phyloP scores from a whole-genome alignment of 2,113 vertebrate genomes.

The Pagrus major region DNA sequence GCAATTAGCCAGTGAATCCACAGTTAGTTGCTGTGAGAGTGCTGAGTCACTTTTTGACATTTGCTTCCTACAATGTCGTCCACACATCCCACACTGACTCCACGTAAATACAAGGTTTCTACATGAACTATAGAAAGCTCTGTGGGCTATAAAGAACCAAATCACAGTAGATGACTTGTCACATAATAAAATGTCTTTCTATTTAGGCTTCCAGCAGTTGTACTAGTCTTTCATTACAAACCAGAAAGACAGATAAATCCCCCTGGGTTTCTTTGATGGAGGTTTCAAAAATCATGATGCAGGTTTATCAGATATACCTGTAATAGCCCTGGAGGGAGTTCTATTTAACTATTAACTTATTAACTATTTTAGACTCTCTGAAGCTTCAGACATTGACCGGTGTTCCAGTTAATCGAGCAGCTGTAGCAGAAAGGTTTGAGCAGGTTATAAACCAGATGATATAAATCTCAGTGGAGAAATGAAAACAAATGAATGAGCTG shows the following conservation, averaged over 20 bases:
- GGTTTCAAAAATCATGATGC: neutral
- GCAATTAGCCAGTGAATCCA: conserved; percentile 21
- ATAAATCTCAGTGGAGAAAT: neutral
- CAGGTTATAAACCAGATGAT: neutral
- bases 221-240: neutral
- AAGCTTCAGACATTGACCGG: neutral
- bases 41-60: conserved; percentile 63
- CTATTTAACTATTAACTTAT: too few species aligned
- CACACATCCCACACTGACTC: conserved; percentile 27
- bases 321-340: neutral
- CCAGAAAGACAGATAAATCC: neutral
- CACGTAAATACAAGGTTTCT: neutral
- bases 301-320: neutral
- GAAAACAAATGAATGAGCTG: neutral
- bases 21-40: conserved; percentile 17
- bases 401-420: conserved; percentile 11
- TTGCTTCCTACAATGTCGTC: conserved; percentile 16
- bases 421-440: neutral
- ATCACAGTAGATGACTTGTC: neutral
- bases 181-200: neutral
- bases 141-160: neutral
- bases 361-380: neutral
- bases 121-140: neutral
- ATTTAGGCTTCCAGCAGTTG: neutral
- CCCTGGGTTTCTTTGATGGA: neutral